phyloP scores from a whole-genome alignment of 2,888 invertebrate species.

The Epirrhoe tristata region DNA sequence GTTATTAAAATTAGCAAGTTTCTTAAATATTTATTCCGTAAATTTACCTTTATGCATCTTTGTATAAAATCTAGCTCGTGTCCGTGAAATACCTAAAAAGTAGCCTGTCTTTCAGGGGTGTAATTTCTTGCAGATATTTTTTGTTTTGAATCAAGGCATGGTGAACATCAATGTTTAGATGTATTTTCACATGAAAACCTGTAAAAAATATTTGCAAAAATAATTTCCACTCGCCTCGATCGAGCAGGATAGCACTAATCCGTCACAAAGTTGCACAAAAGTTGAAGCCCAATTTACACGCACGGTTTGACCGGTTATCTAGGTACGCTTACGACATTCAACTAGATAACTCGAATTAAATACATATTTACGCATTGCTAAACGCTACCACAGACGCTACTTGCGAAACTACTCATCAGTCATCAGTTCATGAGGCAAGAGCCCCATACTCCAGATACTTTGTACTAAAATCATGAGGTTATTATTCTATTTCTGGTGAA shows the following conservation, averaged over 20 bases:
- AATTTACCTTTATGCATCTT: no score
- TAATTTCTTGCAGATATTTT: no score
- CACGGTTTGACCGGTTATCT: slow-evolving; percentile 27
- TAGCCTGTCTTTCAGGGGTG: no score
- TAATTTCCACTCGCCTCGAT: neutral
- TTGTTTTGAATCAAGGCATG: no score
- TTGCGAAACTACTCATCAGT: slow-evolving; percentile 37
- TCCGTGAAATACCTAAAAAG: no score
- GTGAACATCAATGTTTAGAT: no score
- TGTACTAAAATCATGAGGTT: no score
- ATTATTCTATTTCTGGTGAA: no score
- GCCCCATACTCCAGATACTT: no score
- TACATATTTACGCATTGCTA: slow-evolving; percentile 35
- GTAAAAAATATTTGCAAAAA: neutral
- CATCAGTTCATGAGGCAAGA: slow-evolving; percentile 20
- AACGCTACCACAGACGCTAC: slow-evolving; percentile 29
- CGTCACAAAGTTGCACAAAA: slow-evolving; percentile 21
- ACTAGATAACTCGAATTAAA: slow-evolving; percentile 41
- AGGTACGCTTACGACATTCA: slow-evolving; percentile 31
- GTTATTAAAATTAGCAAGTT: neutral
- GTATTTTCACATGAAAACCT: no score
- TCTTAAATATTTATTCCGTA: neutral
- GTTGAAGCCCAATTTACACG: slow-evolving; percentile 23
- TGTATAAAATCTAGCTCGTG: no score
- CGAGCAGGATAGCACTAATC: neutral